These are phyloP conservation scores for Erebia ligea DNA, from an alignment of 2,888 invertebrate species.

Conservation along the genomic window DNA sequence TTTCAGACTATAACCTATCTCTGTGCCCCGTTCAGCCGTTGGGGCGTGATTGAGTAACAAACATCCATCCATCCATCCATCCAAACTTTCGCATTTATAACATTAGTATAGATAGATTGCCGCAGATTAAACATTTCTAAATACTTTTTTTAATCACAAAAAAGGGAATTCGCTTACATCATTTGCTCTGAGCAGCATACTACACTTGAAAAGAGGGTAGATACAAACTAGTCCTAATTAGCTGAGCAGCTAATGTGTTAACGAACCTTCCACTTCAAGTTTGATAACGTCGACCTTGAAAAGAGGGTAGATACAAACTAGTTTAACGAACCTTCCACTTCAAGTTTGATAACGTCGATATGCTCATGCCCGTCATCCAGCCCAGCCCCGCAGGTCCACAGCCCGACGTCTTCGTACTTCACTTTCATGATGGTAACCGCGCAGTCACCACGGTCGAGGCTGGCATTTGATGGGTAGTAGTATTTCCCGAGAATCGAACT, in stretches of 20 bases:
- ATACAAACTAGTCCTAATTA: background rate
- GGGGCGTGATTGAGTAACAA: no score
- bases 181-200: no score
- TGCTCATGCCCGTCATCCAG: slow-evolving; percentile 69
- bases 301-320: background rate
- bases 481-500: slow-evolving; percentile 69
- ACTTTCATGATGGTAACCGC: slow-evolving; percentile 72
- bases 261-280: slow-evolving; percentile 51
- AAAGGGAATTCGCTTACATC: no score
- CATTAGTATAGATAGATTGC: no score
- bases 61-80: no score
- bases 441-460: slow-evolving; percentile 76
- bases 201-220: no score
- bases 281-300: slow-evolving; percentile 62
- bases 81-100: no score
- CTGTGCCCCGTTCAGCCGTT: no score
- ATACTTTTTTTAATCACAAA: no score
- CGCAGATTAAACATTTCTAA: no score
- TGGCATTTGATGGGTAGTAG: slow-evolving; percentile 69
- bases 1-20: no score
- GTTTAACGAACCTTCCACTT: slow-evolving; percentile 45
- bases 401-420: slow-evolving; percentile 67
- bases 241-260: no score
- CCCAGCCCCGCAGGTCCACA: slow-evolving; percentile 77
- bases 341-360: slow-evolving; percentile 61